Conservation (phyloP, 2,113 vertebrate genomes). For the Montifringilla adamsi region DNA sequence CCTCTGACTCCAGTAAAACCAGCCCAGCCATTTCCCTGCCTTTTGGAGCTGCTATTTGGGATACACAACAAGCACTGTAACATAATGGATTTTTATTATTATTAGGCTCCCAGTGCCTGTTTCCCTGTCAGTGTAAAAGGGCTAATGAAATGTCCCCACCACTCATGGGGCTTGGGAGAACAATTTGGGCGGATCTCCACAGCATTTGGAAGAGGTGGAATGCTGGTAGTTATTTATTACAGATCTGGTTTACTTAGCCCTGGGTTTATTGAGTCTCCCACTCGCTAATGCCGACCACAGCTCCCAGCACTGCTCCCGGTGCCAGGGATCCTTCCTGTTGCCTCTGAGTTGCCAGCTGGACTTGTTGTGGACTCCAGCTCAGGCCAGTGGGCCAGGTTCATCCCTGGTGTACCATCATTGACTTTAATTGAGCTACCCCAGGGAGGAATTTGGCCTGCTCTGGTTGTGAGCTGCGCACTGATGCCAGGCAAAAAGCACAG, state of each 20-base stretch:
- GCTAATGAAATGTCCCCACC: conserved; percentile 36
- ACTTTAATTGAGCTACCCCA: conserved; percentile 42
- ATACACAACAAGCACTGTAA: not conserved
- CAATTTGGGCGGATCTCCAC: not conserved
- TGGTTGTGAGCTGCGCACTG: not conserved
- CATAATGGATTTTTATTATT: conserved; percentile 41
- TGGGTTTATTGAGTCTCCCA: conserved; percentile 19
- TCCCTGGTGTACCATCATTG: conserved; percentile 59
- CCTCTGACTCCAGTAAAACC: not conserved
- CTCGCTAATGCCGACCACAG: not conserved
- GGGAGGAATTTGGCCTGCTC: conserved; percentile 37
- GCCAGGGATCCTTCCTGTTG: conserved; percentile 32
- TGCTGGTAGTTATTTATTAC: not conserved
- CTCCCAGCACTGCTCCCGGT: not conserved
- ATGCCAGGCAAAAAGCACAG: not conserved
- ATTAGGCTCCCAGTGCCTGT: conserved; percentile 38
- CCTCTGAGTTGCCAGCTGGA: conserved; percentile 60
- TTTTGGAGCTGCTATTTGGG: not conserved
- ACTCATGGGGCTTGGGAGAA: not conserved
- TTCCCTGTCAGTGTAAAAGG: conserved; percentile 1
- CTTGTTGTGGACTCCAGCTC: conserved; percentile 15
- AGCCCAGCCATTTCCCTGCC: not conserved
- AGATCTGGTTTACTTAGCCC: not conserved
- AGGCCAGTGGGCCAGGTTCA: conserved; percentile 57
- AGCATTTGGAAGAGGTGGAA: conserved; percentile 24